phyloP scores from a whole-genome alignment of 2,888 invertebrate genomes.

The Aspidiotus rigidus region DNA sequence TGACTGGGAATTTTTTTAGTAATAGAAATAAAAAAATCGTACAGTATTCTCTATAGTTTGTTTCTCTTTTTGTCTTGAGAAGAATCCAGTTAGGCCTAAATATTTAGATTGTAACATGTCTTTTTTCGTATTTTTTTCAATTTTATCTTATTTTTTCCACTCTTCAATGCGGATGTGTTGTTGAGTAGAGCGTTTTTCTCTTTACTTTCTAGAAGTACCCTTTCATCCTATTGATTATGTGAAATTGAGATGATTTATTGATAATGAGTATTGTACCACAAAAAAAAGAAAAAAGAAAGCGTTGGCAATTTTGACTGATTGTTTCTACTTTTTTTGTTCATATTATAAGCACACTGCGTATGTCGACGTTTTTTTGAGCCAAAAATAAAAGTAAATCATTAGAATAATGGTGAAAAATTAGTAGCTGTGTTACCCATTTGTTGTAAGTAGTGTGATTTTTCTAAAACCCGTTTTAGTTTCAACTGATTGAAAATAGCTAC shows the following conservation, averaged over 20 bases:
- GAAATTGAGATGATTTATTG: background rate
- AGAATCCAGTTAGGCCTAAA: slow-evolving; percentile 30
- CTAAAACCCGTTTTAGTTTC: too few species aligned
- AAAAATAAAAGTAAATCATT: too few species aligned
- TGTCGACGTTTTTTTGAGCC: too few species aligned
- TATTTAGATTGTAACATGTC: slow-evolving; percentile 23
- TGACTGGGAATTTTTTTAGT: background rate
- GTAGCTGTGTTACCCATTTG: too few species aligned
- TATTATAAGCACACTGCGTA: too few species aligned
- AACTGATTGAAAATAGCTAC: too few species aligned
- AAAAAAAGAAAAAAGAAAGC: too few species aligned
- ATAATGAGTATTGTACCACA: too few species aligned
- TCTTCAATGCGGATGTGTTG: slow-evolving; percentile 2
- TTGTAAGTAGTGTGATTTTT: too few species aligned
- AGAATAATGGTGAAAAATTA: too few species aligned
- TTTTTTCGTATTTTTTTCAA: slow-evolving; percentile 8
- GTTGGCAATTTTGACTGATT: too few species aligned
- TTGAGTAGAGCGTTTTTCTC: background rate
- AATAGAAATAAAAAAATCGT: background rate
- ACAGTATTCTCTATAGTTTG: background rate
- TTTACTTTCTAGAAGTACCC: background rate
- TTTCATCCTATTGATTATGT: background rate
- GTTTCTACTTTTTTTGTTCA: too few species aligned
- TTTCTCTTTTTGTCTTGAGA: background rate
- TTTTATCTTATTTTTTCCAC: slow-evolving; percentile 19